Conservation (phyloP, 2,113 vertebrate genomes). For the Ceuthmochares aereus region DNA sequence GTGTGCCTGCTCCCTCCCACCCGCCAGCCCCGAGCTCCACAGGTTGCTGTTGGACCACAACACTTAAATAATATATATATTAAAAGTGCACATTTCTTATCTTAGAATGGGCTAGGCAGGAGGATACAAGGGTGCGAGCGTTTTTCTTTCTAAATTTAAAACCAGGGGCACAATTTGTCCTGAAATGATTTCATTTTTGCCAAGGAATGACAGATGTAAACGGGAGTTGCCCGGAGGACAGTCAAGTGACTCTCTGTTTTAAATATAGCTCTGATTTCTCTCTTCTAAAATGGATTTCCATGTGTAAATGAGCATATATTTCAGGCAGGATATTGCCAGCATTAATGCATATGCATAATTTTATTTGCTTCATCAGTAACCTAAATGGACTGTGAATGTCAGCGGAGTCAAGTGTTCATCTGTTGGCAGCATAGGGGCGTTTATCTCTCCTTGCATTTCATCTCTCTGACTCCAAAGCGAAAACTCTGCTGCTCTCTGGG, state of each 20-base stretch:
- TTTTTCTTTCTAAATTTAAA: background rate
- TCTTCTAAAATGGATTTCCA: slow-evolving; percentile 19
- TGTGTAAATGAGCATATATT: slow-evolving; percentile 21
- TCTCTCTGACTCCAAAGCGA: background rate
- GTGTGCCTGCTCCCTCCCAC: background rate
- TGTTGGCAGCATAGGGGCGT: background rate
- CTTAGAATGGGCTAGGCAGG: background rate
- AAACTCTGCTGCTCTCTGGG: accelerated
- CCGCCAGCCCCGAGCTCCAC: background rate
- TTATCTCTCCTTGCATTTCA: background rate
- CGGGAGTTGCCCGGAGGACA: background rate
- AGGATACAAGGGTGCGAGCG: accelerated
- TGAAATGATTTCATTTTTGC: background rate
- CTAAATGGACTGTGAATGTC: slow-evolving; percentile 55
- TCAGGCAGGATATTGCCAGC: slow-evolving; percentile 1
- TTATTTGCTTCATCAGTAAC: slow-evolving; percentile 12
- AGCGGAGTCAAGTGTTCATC: background rate
- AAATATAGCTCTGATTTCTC: background rate
- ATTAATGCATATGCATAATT: slow-evolving; percentile 19
- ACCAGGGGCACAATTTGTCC: background rate
- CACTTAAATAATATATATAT: background rate
- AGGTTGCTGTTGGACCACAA: background rate
- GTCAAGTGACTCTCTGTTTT: background rate
- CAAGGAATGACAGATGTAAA: background rate
- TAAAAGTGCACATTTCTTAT: background rate